A percentile compares a stretch with the other conserved stretches of the same genome.
These are phyloP conservation scores for Nymphalis urticae DNA, from an alignment of 2,888 invertebrate species.

Conservation along the genomic window DNA sequence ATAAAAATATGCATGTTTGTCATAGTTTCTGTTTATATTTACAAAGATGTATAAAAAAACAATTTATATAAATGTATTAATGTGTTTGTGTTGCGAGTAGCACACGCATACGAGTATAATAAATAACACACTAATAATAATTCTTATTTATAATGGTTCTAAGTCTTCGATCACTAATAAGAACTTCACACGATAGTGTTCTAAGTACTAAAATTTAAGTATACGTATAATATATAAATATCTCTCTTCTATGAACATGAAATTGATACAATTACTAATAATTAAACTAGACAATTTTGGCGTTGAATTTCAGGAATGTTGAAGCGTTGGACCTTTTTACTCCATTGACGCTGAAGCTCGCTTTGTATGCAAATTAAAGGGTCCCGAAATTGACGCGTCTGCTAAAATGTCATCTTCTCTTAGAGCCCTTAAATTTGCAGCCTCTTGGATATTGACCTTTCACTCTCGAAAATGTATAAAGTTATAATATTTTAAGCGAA, in stretches of 20 bases:
- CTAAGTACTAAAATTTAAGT: too few relatives aligned
- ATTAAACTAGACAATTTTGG: slow-evolving; percentile 29
- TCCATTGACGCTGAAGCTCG: slow-evolving; percentile 60
- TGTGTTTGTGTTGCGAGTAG: too few relatives aligned
- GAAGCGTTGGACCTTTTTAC: slow-evolving; percentile 50
- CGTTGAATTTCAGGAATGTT: slow-evolving; percentile 27
- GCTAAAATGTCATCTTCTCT: slow-evolving; percentile 40
- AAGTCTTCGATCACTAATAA: too few relatives aligned
- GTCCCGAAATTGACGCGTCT: slow-evolving; percentile 63
- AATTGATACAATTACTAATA: slow-evolving; percentile 30
- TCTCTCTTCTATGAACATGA: background rate
- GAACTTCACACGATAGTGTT: too few relatives aligned
- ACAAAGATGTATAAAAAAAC: too few relatives aligned
- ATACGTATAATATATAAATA: background rate
- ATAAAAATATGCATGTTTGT: too few relatives aligned
- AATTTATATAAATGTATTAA: too few relatives aligned
- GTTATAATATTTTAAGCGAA: slow-evolving; percentile 22
- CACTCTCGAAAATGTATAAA: slow-evolving; percentile 19
- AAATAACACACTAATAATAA: too few relatives aligned
- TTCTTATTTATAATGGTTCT: too few relatives aligned
- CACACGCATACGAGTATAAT: too few relatives aligned
- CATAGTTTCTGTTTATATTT: too few relatives aligned
- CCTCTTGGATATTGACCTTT: slow-evolving; percentile 37
- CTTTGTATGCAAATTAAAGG: slow-evolving; percentile 76
- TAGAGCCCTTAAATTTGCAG: slow-evolving; percentile 35